phyloP scores from a whole-genome alignment of 2,113 vertebrate genomes.

The Capricornis sumatraensis region DNA sequence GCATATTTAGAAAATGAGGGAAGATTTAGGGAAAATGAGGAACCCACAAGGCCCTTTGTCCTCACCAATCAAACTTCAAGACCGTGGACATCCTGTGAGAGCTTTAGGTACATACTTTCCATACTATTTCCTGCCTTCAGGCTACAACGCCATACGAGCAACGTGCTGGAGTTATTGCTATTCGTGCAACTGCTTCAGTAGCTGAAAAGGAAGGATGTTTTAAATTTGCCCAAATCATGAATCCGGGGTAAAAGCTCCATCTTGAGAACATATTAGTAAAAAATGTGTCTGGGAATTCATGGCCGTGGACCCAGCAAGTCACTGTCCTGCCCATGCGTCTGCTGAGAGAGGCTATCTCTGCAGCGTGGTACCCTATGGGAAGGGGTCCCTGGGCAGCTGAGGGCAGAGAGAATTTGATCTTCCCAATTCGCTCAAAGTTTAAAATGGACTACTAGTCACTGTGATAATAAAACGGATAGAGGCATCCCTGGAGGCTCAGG shows the following conservation, averaged over 20 bases:
- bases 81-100: neutral
- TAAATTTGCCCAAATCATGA: neutral
- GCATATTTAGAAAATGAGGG: neutral
- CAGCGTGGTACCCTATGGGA: neutral
- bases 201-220: neutral
- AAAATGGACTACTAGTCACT: neutral
- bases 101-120: neutral
- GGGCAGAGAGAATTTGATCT: neutral
- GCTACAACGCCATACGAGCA: neutral
- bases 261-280: neutral
- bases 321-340: neutral
- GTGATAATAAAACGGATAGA: neutral
- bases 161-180: neutral
- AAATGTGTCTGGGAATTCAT: neutral
- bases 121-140: neutral
- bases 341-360: neutral
- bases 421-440: neutral
- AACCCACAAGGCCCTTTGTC: neutral
- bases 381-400: neutral
- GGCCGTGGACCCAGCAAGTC: neutral
- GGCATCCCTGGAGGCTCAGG: neutral
- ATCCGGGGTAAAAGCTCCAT: neutral
- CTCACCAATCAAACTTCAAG: neutral
- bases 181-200: neutral
- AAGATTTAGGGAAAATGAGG: neutral